Evolutionary conservation across 2,888 invertebrate species (phyloP), one percentile per base, ranked within the genome.

Genomic region (Tetramorium bicarinatum): DNA sequence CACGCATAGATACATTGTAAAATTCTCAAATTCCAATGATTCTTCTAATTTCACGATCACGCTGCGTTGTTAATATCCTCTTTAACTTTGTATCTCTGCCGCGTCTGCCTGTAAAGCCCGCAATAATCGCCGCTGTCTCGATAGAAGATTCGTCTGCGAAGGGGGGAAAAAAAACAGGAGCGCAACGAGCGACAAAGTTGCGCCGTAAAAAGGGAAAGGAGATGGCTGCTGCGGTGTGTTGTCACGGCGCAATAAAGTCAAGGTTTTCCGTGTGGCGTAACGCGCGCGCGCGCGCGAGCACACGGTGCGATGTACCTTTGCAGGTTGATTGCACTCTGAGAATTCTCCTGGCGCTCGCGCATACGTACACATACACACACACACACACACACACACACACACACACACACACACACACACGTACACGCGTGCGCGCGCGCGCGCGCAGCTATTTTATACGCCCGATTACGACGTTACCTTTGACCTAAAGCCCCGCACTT

Each of bases 241-340:
- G 52, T 56, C 76, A 41, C 72, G 25, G 41, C 72, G 49, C 86
- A 92, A 93, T 93, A 93, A 92, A 93, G 92, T 92, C 92, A 93
- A 93, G 93, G 93, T 92, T 92, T 91, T 91, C 90, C 87, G 66
- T 52, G 29, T 89, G 87, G 88, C 91, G 89, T 92, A 90, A 90
- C 56, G 8, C 41, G 71, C 47, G 67, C 47, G 67, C 59, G 71
- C 47, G 67, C 47, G 67, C 29, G 67, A 66, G 21, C 38, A 52
- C 76, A 11, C 52, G 87, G 86, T 84, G 87, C 89, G 91, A 91
- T 89, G 91, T 90, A 87, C 91, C 85, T 80, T 54, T 49, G 62
- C 71, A 89, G 89, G 90, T 91, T 92, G 87, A 92, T 89, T 90
- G 90, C 88, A 91, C 88, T 82, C 89, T 67, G 80, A 75, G 74